These are phyloP conservation scores for Plodia interpunctella DNA, from an alignment of 1,140 invertebrate species.

Conservation along the genomic window DNA sequence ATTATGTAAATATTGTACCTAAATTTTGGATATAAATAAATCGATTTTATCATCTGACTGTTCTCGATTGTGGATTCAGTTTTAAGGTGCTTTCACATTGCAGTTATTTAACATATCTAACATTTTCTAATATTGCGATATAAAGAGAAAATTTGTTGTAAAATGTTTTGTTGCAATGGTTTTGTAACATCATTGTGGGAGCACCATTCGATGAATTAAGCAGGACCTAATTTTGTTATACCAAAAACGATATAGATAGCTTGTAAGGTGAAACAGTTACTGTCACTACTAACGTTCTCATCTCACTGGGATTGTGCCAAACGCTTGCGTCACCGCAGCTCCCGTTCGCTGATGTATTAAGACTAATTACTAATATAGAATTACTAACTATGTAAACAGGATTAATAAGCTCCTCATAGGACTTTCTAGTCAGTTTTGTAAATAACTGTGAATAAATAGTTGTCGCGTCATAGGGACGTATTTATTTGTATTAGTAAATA, in stretches of 20 bases:
- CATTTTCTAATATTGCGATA: neutral
- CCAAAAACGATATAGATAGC: constrained; percentile 27
- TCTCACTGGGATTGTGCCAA: constrained; percentile 71
- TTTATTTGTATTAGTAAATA: constrained; percentile 72
- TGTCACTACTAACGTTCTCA: constrained; percentile 39
- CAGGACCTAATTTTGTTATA: constrained; percentile 30
- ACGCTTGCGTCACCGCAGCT: constrained; percentile 53
- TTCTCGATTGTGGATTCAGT: neutral
- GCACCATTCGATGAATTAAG: constrained; percentile 23
- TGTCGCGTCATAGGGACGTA: constrained; percentile 64
- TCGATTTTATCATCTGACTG: constrained; percentile 2
- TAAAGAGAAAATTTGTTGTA: neutral
- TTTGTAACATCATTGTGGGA: neutral
- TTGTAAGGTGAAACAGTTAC: constrained; percentile 32
- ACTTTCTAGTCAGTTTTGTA: constrained; percentile 73
- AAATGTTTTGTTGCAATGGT: neutral
- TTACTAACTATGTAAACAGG: constrained; percentile 45
- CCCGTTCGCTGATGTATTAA: constrained; percentile 54
- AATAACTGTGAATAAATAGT: constrained; percentile 74
- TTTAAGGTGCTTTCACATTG: neutral
- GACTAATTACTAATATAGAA: constrained; percentile 55
- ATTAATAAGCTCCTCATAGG: constrained; percentile 60
- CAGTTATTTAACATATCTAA: constrained; percentile 1
- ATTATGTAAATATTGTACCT: constrained; percentile 68
- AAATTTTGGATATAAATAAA: constrained; percentile 43